Evolutionary conservation across 2,113 vertebrate species (phyloP), one percentile per base, ranked within the genome.

Genomic region (Laticauda colubrina): DNA sequence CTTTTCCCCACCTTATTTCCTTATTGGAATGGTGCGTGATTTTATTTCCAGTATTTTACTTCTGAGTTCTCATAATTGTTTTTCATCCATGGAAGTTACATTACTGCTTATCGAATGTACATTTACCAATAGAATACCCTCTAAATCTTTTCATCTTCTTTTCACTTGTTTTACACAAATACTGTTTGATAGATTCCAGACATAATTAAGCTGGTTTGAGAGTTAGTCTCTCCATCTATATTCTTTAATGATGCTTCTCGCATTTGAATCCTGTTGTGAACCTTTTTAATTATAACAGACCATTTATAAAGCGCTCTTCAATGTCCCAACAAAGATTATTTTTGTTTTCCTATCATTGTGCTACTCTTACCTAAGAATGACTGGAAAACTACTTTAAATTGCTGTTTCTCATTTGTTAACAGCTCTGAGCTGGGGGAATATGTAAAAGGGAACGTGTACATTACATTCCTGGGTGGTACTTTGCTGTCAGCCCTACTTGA

Each of bases 331-430:
- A 94, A 94, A 95, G 96, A 93, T 94, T 96, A 48, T 96, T 97
- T 97, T 97, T 97, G 96, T 96, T 97, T 95, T 96, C 94, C 91
- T 93, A 1, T 0, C 81, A 85, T 95, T 91, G 87, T 97, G 91
- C 95, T 95, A 90, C 45, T 64, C 94, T 96, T 97, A 96, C 94
- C 96, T 95, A 92, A 93, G 93, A 95, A 94, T 97, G 96, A 90
- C 96, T 94, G 94, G 88, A 96, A 97, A 96, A 96, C 96, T 95
- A 96, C 96, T 96, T 97, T 93, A 89, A 96, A 95, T 94, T 95
- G 96, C 96, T 95, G 93, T 97, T 96, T 97, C 97, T 98, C 96
- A 96, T 95, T 95, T 97, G 96, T 94, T 97, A 96, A 93, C 85
- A 14, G 92, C 97, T 97, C 94, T 90, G 94, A 95, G 89, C 96